Percentiles rank a stretch among this genome's conserved stretches.
phyloP scores from a whole-genome alignment of 2,797 vertebrate species.

The Trachops cirrhosus region DNA sequence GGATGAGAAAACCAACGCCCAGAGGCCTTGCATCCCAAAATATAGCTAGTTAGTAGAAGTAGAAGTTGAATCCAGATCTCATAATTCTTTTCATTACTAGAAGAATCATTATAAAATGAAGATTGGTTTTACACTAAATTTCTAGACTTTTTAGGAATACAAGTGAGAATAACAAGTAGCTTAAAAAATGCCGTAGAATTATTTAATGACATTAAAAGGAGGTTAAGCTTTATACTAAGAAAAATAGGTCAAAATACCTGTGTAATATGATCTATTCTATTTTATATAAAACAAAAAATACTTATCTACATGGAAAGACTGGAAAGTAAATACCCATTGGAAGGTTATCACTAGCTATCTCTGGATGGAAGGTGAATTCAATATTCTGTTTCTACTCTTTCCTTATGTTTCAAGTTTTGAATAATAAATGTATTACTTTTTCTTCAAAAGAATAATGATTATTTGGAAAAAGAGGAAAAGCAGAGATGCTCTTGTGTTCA shows the following conservation, averaged over 20 bases:
- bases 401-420: background rate
- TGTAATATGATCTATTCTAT: background rate
- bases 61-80: background rate
- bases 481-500: background rate
- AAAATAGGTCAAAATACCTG: background rate
- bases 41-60: background rate
- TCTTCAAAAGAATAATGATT: background rate
- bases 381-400: conserved; percentile 1
- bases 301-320: background rate
- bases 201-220: background rate
- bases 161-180: background rate
- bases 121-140: background rate
- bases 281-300: background rate
- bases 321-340: background rate
- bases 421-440: background rate
- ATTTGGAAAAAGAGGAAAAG: background rate
- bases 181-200: background rate
- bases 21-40: background rate
- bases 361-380: background rate
- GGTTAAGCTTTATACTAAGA: background rate
- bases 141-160: background rate
- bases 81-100: background rate
- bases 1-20: background rate
- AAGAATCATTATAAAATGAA: background rate
- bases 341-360: background rate